Evolutionary conservation across 37 sponge, comb jelly and placozoan genomes (phyloP).

Genomic region (Halisarca cf. caerulea): DNA sequence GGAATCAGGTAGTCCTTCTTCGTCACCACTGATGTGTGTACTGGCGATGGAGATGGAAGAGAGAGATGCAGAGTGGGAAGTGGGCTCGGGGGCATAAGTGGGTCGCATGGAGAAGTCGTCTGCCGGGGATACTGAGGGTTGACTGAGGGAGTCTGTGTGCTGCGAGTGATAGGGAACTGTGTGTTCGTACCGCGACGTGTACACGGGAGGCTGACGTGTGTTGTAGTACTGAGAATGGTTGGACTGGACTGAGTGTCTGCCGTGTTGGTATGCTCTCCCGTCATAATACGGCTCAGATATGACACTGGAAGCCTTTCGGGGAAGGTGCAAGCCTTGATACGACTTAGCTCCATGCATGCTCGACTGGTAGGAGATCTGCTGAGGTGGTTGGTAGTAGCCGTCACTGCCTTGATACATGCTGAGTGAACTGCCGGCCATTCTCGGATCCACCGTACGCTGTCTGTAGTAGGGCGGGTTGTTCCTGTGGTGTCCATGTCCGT

Average conservation of each 20-base stretch:
- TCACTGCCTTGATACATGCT: slow-evolving; percentile 11
- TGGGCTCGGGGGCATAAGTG: neutral
- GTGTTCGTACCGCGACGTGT: no score
- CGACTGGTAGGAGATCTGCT: neutral
- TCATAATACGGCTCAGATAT: neutral
- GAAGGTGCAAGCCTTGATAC: neutral
- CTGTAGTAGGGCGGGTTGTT: neutral
- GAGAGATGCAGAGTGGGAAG: neutral
- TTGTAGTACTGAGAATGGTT: neutral
- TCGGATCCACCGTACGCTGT: slow-evolving; percentile 1
- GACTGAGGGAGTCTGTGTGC: slow-evolving; percentile 14
- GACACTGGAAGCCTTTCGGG: slow-evolving; percentile 20
- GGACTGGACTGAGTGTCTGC: slow-evolving; percentile 1
- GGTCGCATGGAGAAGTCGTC: neutral
- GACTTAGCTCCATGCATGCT: slow-evolving; percentile 3
- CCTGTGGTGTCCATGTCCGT: neutral
- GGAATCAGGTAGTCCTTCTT: no score
- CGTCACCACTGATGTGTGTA: slow-evolving; percentile 1
- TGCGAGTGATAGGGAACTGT: no score
- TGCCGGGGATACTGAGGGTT: slow-evolving; percentile 14
- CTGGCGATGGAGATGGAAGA: slow-evolving; percentile 10
- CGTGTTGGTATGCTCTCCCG: neutral
- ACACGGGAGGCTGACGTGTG: neutral
- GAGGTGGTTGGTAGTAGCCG: neutral
- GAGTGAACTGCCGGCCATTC: neutral